Base-by-base conservation (phyloP, 2,888 invertebrate species). In the Hermodice carunculata region DNA sequence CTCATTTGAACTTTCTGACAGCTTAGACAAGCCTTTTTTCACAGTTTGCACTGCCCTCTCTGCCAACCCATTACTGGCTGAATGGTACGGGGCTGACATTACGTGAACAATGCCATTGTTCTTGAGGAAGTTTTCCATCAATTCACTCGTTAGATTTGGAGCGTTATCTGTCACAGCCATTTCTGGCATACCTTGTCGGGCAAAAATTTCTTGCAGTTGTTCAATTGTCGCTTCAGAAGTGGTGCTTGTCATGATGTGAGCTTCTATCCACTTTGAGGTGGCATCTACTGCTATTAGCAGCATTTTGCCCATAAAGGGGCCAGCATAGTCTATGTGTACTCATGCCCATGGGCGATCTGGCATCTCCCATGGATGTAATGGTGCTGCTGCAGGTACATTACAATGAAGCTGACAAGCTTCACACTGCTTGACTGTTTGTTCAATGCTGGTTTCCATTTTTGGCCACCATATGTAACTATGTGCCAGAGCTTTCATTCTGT, bases 251-350 rank as follows among this genome's bases (percentile, higher is more conserved):
- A 57, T 57, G 8, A 19, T 14, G 14, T 28, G 11, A 17, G 19
- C 42, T 19, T 57, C 57, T 17, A 57, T 26, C 57, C 57, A 57
- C 44, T 57, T 57, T 3, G 43, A 44, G 43, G 17, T 44, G 3
- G 28, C 24, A 37, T 57, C 57, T 22, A 42, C 42, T 22, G 44
- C 6, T 5, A 57, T 24, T 4, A 57, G 29, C 17, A 19, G 26
- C n/a, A 44, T 8, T 5, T 19, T 8, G 14, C 43, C 43, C 3
- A 26, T 24, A 17, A 42, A n/a, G 5, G 4, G n/a, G 17, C n/a
- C 42, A n/a, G 77, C 77, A 19, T 44, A 57, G 24, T 57, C 43
- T 14, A 57, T 57, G 24, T 57, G 57, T 5, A 57, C 22, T 5
- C 57, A 17, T 6, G 42, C 42, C 57, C 57, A 57, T 46, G 57